Base-by-base conservation (phyloP, 2,113 vertebrate species). In the Elachura formosa region DNA sequence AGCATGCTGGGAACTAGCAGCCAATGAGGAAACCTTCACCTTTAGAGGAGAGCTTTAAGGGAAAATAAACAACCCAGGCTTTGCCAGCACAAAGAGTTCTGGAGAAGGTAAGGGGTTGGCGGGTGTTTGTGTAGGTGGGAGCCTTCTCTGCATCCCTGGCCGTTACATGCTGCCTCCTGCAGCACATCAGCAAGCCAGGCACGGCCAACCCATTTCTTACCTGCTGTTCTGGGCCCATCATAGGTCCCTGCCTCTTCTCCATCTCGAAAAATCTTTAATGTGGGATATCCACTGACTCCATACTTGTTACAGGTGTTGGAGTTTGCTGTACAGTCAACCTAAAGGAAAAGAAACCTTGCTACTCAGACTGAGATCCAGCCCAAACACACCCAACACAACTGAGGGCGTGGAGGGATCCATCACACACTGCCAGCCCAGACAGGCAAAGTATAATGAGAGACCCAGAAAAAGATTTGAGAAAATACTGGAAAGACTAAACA, bases 261-360 rank as follows among this genome's bases (percentile, higher is more conserved):
- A 28, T 98, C 98, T 91, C 99, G 98, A 89, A 99, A 99, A 95
- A 99, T 98, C 97, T 99, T 99, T 92, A 99, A 96, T 14, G 99
- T 99, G 10, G 99, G 99, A 94, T 99, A 99, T 13, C 99, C 99
- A 69, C 98, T 99, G 56, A 99, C 99, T 21, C 99, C 99, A 28
- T 99, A 99, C 91, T 99, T 99, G 95, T 99, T 98, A 93, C 99
- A 99, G 17, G 97, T 98, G 38, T 99, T 98, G 69, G 98, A 98
- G 94, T 98, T 99, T 52, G 98, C 97, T 67, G 99, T 99, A 84
- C 99, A 99, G 96, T 99, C 99, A 92, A 99, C 99, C 99, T 99
- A 56, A 62, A 67, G 64, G 51, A 89, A 81, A 49, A 77, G 87
- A 68, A 84, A 64, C 4, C n/a, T 8, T 14, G 61, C 13, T 46